Percentiles rank a stretch among this genome's conserved stretches.
phyloP scores from a whole-genome alignment of 64 coral and sea anemone genomes.

The Stichodactyla mertensii region DNA sequence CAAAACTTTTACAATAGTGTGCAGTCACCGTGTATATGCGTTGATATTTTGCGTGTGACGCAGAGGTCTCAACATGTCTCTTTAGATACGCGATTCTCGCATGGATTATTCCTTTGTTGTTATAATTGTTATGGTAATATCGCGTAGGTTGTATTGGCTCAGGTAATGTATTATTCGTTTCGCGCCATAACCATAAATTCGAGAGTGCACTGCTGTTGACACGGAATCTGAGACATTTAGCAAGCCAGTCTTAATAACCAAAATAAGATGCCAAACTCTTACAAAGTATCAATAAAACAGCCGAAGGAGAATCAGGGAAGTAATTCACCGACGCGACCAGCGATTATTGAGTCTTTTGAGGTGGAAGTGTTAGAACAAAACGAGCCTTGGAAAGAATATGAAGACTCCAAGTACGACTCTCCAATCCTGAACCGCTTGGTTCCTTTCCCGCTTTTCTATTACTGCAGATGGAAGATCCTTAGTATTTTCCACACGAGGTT shows the following conservation, averaged over 20 bases:
- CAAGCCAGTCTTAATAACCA: not conserved
- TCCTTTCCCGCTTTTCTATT: constrained; percentile 53
- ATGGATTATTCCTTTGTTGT: not conserved
- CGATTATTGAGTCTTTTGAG: constrained; percentile 1
- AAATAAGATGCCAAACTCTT: not conserved
- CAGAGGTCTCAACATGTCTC: not conserved
- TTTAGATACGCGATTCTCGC: not conserved
- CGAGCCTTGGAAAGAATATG: constrained; percentile 50
- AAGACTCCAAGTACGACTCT: constrained; percentile 65
- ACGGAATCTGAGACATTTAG: not conserved
- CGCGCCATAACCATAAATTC: not conserved
- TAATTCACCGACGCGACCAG: not conserved
- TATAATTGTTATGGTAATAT: not conserved
- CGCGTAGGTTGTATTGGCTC: not conserved
- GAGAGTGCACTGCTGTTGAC: not conserved
- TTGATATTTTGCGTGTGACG: not conserved
- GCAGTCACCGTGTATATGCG: not conserved
- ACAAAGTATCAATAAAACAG: not conserved
- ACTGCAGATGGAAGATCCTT: constrained; percentile 57
- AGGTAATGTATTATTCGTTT: not conserved
- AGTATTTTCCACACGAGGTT: constrained; percentile 60
- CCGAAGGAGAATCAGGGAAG: not conserved
- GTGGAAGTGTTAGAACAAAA: not conserved
- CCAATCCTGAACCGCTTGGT: constrained; percentile 61
- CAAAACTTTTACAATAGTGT: not conserved